These are phyloP conservation scores for Herpailurus yagouaroundi DNA, from an alignment of 2,113 vertebrate species.

Conservation along the genomic window DNA sequence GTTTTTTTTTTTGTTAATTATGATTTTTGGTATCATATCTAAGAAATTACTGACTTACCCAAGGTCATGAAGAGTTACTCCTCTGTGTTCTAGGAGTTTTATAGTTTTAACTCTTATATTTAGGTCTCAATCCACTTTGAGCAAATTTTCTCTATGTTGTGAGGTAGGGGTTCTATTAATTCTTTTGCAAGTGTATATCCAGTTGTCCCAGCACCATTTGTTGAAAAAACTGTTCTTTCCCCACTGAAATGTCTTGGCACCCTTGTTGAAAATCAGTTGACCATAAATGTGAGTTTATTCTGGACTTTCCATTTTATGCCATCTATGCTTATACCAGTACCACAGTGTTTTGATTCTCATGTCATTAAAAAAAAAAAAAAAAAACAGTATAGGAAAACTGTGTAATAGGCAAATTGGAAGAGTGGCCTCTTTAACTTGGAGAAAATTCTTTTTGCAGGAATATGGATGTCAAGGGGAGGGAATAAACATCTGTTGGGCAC, in stretches of 20 bases:
- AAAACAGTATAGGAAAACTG: background rate
- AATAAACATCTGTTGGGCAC: background rate
- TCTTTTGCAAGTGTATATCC: background rate
- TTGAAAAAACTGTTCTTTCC: background rate
- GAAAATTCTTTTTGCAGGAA: slow-evolving; percentile 4
- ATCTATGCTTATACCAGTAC: background rate
- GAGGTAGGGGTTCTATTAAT: background rate
- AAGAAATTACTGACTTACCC: background rate
- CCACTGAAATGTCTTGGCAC: background rate
- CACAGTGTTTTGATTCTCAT: background rate
- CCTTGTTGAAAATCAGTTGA: background rate
- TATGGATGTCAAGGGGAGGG: background rate
- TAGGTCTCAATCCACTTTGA: slow-evolving; percentile 1
- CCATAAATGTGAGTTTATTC: background rate
- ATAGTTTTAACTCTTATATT: background rate
- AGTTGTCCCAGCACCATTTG: background rate
- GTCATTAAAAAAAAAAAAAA: background rate
- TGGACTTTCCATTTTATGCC: background rate
- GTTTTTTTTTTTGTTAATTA: background rate
- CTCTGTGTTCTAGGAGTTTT: background rate
- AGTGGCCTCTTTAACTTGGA: background rate
- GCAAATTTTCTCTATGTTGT: background rate
- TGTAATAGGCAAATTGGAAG: background rate
- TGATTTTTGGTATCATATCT: background rate
- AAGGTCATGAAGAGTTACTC: background rate